These are phyloP conservation scores for Orthosia cruda DNA, from an alignment of 2,888 invertebrate species.

Conservation along the genomic window DNA sequence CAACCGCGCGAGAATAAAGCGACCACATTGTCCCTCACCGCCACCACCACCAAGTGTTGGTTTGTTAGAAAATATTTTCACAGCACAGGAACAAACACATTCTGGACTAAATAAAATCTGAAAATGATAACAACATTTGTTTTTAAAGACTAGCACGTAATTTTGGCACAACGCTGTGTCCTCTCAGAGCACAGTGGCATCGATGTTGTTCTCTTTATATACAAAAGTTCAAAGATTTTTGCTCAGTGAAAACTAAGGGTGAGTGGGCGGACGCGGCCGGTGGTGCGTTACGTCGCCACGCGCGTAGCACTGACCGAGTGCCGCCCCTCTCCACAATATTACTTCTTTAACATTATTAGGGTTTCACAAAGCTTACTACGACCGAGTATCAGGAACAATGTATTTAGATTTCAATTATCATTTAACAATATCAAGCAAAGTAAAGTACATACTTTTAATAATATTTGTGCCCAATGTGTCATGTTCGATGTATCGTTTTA, in stretches of 20 bases:
- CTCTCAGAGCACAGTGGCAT: slow-evolving; percentile 85
- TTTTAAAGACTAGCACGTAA: slow-evolving; percentile 91
- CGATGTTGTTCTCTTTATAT: slow-evolving; percentile 88
- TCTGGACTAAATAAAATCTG: slow-evolving; percentile 92
- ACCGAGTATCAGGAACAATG: slow-evolving; percentile 81
- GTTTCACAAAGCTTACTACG: slow-evolving; percentile 82
- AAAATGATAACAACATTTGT: slow-evolving; percentile 91
- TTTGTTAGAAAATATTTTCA: slow-evolving; percentile 89
- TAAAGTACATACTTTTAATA: slow-evolving; percentile 84
- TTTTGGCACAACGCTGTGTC: slow-evolving; percentile 91
- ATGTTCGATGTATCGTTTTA: slow-evolving; percentile 91
- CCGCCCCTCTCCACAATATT: slow-evolving; percentile 44
- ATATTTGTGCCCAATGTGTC: slow-evolving; percentile 92
- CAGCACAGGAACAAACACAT: slow-evolving; percentile 91
- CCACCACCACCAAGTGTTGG: slow-evolving; percentile 84
- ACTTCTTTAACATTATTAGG: slow-evolving; percentile 73
- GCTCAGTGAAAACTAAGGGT: slow-evolving; percentile 82
- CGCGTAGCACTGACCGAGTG: slow-evolving; percentile 39
- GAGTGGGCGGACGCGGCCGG: slow-evolving; percentile 54
- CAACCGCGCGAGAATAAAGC: slow-evolving; percentile 71
- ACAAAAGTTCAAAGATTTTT: slow-evolving; percentile 78
- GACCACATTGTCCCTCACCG: slow-evolving; percentile 83
- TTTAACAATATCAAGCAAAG: slow-evolving; percentile 83
- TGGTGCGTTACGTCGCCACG: slow-evolving; percentile 48
- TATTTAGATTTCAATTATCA: slow-evolving; percentile 78